Percentiles rank a stretch among this genome's conserved stretches.
phyloP scores from a whole-genome alignment of 2,113 vertebrate genomes.

The Shinisaurus crocodilurus region DNA sequence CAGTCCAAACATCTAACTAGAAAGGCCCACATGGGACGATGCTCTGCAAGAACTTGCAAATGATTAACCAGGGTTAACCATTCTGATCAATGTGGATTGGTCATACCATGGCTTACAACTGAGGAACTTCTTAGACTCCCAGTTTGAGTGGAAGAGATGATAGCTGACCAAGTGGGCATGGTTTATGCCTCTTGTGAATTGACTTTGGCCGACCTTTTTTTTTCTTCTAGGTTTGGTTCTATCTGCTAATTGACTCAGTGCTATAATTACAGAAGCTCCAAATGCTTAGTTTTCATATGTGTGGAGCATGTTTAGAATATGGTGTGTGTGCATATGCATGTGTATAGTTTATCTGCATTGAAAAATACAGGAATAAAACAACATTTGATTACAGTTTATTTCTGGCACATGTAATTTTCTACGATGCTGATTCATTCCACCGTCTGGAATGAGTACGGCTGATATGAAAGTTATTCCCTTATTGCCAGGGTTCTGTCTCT shows the following conservation, averaged over 20 bases:
- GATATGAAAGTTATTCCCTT: constrained; percentile 57
- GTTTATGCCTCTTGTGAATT: neutral
- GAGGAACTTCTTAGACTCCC: neutral
- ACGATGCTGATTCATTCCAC: constrained; percentile 41
- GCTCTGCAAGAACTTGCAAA: neutral
- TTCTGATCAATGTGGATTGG: neutral
- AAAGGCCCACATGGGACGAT: too few relatives aligned
- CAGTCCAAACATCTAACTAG: too few relatives aligned
- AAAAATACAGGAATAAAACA: constrained; percentile 32
- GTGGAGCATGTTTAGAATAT: constrained; percentile 32
- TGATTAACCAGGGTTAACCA: neutral
- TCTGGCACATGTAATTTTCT: constrained; percentile 53
- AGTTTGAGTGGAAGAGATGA: too few relatives aligned
- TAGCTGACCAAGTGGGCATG: neutral
- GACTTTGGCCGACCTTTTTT: neutral
- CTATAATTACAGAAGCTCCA: neutral
- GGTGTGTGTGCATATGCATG: neutral
- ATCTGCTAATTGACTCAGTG: neutral
- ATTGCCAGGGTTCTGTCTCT: constrained; percentile 58
- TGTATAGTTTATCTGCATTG: neutral
- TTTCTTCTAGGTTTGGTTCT: too few relatives aligned
- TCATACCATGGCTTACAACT: neutral
- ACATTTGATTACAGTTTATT: constrained; percentile 66
- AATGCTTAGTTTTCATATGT: neutral
- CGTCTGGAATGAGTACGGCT: constrained; percentile 51